phyloP scores from a whole-genome alignment of 2,888 invertebrate species.

The Matsumyia berberina region DNA sequence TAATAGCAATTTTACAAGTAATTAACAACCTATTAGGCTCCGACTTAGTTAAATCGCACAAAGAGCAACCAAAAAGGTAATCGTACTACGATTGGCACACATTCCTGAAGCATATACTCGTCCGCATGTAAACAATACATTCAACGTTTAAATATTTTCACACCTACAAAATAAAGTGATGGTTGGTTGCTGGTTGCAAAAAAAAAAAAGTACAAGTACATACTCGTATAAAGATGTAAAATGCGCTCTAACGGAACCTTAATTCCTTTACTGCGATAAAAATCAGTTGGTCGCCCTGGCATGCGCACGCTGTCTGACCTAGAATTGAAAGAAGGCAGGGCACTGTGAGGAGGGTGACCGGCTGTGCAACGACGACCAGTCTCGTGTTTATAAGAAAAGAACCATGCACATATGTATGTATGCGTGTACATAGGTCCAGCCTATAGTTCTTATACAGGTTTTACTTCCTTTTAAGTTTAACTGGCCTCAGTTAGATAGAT shows the following conservation, averaged over 20 bases:
- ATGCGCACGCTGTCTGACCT: slow-evolving; percentile 66
- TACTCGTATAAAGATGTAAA: slow-evolving; percentile 37
- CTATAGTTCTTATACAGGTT: slow-evolving; percentile 46
- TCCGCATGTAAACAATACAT: background rate
- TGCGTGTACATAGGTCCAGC: slow-evolving; percentile 2
- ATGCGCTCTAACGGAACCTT: slow-evolving; percentile 68
- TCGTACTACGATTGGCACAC: background rate
- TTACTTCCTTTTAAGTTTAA: slow-evolving; percentile 14
- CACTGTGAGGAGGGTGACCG: slow-evolving; percentile 50
- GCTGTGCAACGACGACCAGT: slow-evolving; percentile 46
- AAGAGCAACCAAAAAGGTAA: slow-evolving; percentile 9
- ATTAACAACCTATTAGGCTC: slow-evolving; percentile 65
- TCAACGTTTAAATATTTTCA: slow-evolving; percentile 19
- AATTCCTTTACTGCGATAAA: slow-evolving; percentile 65
- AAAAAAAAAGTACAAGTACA: slow-evolving; percentile 11
- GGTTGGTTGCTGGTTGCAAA: slow-evolving; percentile 7
- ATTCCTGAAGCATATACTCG: background rate
- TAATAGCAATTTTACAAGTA: slow-evolving; percentile 54
- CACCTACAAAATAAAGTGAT: slow-evolving; percentile 18
- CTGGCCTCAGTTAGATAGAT: background rate
- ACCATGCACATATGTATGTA: background rate
- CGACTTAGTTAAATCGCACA: slow-evolving; percentile 28
- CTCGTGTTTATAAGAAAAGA: slow-evolving; percentile 3
- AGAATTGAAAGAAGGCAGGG: slow-evolving; percentile 67
- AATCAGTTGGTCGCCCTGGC: slow-evolving; percentile 70